Evolutionary conservation across 2,113 vertebrate genomes (phyloP).

Genomic region (Oncorhynchus tshawytscha): DNA sequence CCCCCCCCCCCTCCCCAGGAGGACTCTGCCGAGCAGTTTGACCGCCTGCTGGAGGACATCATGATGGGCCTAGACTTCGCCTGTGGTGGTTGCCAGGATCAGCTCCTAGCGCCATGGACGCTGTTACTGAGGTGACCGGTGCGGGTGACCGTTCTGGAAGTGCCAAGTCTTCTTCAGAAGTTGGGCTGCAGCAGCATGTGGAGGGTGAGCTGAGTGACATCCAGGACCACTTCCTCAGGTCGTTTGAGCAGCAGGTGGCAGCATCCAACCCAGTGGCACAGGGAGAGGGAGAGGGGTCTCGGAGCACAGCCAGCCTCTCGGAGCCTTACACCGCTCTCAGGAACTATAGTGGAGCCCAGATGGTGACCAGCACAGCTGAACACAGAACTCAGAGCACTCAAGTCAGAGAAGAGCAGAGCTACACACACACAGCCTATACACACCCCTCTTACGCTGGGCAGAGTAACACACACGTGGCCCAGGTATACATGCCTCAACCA

Average conservation of each 20-base stretch:
- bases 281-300: neutral
- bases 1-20: neutral
- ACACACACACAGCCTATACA: neutral
- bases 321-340: neutral
- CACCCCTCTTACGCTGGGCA: neutral
- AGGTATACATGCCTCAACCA: neutral
- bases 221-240: conserved; percentile 63
- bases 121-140: neutral
- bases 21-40: conserved; percentile 50
- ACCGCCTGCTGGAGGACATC: conserved; percentile 65
- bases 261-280: neutral
- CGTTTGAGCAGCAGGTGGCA: conserved; percentile 56
- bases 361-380: neutral
- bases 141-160: neutral
- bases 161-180: neutral
- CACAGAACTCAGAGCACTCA: neutral
- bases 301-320: neutral
- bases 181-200: conserved; percentile 36
- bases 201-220: conserved; percentile 58
- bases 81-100: neutral
- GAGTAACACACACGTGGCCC: neutral
- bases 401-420: neutral
- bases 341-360: neutral
- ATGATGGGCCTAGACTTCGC: conserved; percentile 43
- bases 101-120: neutral